Conservation (phyloP, 2,113 vertebrate species). For the Glaucidium brasilianum region DNA sequence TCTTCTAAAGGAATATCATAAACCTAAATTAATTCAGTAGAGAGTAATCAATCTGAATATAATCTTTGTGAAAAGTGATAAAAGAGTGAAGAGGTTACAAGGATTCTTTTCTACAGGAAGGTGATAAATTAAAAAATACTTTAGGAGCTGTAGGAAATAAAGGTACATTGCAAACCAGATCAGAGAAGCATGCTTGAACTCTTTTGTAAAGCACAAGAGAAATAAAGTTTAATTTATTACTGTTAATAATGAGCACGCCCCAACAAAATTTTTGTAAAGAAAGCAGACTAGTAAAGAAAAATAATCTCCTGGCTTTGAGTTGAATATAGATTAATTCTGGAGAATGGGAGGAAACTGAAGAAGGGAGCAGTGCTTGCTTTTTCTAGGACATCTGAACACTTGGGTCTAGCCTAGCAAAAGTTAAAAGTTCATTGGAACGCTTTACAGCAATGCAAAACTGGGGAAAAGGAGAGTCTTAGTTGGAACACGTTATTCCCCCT, state of each 20-base stretch:
- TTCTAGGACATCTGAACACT: not conserved
- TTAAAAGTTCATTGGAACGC: not conserved
- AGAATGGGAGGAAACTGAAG: not conserved
- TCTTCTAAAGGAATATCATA: not conserved
- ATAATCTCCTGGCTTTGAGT: not conserved
- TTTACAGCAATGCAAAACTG: not conserved
- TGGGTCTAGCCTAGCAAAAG: not conserved
- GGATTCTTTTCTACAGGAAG: not conserved
- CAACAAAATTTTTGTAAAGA: not conserved
- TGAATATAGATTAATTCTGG: not conserved
- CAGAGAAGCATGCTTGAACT: not conserved
- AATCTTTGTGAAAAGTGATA: not conserved
- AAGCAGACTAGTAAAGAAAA: not conserved
- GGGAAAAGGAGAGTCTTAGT: not conserved
- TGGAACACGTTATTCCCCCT: rapidly evolving
- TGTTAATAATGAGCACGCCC: not conserved
- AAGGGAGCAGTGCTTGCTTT: not conserved
- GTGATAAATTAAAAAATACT: not conserved
- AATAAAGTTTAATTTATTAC: not conserved
- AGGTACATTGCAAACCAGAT: not conserved
- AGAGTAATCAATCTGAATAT: not conserved
- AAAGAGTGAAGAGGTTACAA: not conserved
- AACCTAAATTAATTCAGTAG: not conserved
- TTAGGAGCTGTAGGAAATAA: not conserved
- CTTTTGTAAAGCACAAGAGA: not conserved